phyloP scores from a whole-genome alignment of 2,888 invertebrate species.

The Rugalucina vietnamica region DNA sequence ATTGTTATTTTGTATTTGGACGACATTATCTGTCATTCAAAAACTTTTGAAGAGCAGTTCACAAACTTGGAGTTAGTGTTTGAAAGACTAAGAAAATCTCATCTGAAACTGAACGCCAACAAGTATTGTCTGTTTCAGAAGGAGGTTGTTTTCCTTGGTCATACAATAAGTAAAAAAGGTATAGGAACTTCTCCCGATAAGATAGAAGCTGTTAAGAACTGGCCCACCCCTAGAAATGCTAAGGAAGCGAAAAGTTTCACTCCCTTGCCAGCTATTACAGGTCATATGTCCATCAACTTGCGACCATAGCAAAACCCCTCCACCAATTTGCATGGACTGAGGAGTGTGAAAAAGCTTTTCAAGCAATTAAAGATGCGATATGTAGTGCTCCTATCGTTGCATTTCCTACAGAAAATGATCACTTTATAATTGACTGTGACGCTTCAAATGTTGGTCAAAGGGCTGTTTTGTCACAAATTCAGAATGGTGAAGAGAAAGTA shows the following conservation, averaged over 20 bases:
- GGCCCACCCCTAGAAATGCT: constrained; percentile 44
- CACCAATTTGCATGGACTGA: constrained; percentile 39
- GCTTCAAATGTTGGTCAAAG: constrained; percentile 18
- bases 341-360: constrained; percentile 19
- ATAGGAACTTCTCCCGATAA: constrained; percentile 30
- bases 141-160: constrained; percentile 35
- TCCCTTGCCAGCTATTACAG: constrained; percentile 51
- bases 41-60: constrained; percentile 37
- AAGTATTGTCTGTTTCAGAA: constrained; percentile 44
- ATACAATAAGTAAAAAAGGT: constrained; percentile 34
- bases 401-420: constrained; percentile 30
- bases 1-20: constrained; percentile 46
- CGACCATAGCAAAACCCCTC: constrained; percentile 27
- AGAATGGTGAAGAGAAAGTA: constrained; percentile 30
- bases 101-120: constrained; percentile 45
- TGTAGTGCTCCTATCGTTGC: constrained; percentile 31
- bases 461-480: constrained; percentile 27
- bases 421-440: constrained; percentile 36
- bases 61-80: constrained; percentile 41
- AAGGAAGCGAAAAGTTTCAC: constrained; percentile 40
- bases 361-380: constrained; percentile 14
- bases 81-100: constrained; percentile 28
- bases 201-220: constrained; percentile 21
- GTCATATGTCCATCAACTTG: constrained; percentile 39
- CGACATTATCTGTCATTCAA: constrained; percentile 40